These are phyloP conservation scores for Hemichromis elongatus DNA, from an alignment of 2,113 vertebrate species.

Conservation along the genomic window DNA sequence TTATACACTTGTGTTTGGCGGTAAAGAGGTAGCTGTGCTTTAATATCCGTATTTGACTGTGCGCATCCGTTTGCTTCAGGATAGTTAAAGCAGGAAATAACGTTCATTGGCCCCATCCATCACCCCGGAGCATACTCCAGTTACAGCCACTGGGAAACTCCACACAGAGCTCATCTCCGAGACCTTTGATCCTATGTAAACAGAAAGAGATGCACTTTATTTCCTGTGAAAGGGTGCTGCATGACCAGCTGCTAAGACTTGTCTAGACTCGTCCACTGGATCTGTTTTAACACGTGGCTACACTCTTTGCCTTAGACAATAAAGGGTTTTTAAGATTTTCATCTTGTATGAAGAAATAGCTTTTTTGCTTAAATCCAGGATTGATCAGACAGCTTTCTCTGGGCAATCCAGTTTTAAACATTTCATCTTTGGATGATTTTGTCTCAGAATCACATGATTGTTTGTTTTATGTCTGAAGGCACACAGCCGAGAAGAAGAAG, in stretches of 20 bases:
- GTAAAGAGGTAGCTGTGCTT: neutral
- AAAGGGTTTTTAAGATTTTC: neutral
- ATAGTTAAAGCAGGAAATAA: neutral
- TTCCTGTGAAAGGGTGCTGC: conserved; percentile 24
- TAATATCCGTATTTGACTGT: neutral
- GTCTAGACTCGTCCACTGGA: neutral
- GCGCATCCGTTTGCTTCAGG: neutral
- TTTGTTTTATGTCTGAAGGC: neutral
- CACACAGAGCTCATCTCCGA: conserved; percentile 13
- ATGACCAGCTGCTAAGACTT: neutral
- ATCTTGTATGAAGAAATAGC: neutral
- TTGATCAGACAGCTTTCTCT: neutral
- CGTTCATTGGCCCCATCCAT: neutral
- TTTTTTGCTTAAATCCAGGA: neutral
- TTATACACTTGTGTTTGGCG: neutral
- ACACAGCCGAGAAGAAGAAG: neutral
- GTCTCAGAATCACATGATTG: neutral
- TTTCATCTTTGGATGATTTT: neutral
- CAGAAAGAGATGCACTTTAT: neutral
- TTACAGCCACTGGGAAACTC: conserved; percentile 46
- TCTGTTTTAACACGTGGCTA: neutral
- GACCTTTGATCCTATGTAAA: neutral
- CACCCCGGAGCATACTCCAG: neutral
- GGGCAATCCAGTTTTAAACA: neutral
- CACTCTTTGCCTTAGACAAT: neutral